phyloP scores from a whole-genome alignment of 23 tunicate genomes.

The Trididemnum nubilum region DNA sequence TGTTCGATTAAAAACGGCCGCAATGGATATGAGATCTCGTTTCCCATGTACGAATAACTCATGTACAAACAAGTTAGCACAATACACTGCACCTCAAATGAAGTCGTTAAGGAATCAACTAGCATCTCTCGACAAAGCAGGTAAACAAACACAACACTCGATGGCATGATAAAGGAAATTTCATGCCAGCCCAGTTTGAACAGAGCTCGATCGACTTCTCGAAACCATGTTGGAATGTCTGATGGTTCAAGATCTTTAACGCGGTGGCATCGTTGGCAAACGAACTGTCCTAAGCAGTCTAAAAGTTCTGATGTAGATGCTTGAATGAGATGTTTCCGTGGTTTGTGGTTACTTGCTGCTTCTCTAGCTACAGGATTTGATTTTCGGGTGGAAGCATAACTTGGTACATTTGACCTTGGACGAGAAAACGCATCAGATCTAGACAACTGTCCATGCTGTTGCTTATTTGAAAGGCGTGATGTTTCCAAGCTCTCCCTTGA shows the following conservation, averaged over 20 bases:
- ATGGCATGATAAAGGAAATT: constrained; percentile 89
- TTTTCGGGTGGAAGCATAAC: too few species aligned
- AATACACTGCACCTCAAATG: constrained; percentile 66
- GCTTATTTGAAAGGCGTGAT: too few species aligned
- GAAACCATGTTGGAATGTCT: constrained; percentile 78
- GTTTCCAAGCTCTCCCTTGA: too few species aligned
- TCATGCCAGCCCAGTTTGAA: constrained; percentile 95
- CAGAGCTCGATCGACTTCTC: constrained; percentile 85
- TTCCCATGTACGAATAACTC: constrained; percentile 97
- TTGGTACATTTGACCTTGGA: too few species aligned
- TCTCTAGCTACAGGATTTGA: too few species aligned
- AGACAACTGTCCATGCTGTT: too few species aligned
- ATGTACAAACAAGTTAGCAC: constrained; percentile 87
- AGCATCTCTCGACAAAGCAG: constrained; percentile 92
- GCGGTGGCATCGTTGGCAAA: constrained; percentile 63
- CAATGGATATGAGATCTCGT: constrained; percentile 95
- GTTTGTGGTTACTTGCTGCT: too few species aligned
- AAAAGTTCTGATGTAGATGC: constrained; percentile 90
- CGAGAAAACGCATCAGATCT: too few species aligned
- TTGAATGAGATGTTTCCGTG: constrained; percentile 85
- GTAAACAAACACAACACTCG: constrained; percentile 86
- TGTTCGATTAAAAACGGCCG: constrained; percentile 90
- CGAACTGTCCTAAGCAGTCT: constrained; percentile 78
- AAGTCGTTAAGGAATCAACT: constrained; percentile 42
- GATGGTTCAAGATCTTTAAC: constrained; percentile 63